Evolutionary conservation across 2,888 invertebrate species (phyloP).

Genomic region (Acrobeloides nanus): DNA sequence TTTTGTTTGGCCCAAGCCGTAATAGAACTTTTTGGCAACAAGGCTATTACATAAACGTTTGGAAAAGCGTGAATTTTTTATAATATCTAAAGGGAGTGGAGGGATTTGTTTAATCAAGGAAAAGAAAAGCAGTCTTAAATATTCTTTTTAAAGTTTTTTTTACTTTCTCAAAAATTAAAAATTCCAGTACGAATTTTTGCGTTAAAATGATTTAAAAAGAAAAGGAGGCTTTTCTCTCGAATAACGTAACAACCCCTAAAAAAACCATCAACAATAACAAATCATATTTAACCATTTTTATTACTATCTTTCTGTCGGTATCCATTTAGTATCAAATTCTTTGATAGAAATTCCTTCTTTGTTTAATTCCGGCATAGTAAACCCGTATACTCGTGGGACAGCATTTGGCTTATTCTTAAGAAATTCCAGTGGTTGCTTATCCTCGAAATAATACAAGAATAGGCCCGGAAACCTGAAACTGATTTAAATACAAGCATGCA

Average conservation of each 20-base stretch:
- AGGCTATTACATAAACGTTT: too few relatives aligned
- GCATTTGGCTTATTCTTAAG: conserved; percentile 30
- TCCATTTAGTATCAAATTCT: conserved; percentile 6
- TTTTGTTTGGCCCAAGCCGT: too few relatives aligned
- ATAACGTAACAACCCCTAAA: too few relatives aligned
- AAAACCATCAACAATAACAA: background rate
- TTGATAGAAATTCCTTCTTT: conserved; percentile 5
- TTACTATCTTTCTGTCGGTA: background rate
- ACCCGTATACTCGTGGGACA: conserved; percentile 20
- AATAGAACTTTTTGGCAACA: too few relatives aligned
- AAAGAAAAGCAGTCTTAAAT: conserved; percentile 1
- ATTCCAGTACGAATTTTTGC: too few relatives aligned
- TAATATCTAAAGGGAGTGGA: too few relatives aligned
- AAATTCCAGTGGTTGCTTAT: conserved; percentile 25
- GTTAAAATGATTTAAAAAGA: too few relatives aligned
- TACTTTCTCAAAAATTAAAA: background rate
- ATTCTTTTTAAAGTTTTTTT: background rate
- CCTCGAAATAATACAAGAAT: conserved; percentile 35
- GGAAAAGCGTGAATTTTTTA: too few relatives aligned
- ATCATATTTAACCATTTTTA: background rate
- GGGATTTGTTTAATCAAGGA: conserved; percentile 4
- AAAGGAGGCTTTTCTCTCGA: too few relatives aligned
- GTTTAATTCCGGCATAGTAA: too few relatives aligned
- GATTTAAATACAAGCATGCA: background rate
- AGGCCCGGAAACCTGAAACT: conserved; percentile 45